Conservation (phyloP, 2,113 vertebrate species). For the Rhagologus leucostigma region DNA sequence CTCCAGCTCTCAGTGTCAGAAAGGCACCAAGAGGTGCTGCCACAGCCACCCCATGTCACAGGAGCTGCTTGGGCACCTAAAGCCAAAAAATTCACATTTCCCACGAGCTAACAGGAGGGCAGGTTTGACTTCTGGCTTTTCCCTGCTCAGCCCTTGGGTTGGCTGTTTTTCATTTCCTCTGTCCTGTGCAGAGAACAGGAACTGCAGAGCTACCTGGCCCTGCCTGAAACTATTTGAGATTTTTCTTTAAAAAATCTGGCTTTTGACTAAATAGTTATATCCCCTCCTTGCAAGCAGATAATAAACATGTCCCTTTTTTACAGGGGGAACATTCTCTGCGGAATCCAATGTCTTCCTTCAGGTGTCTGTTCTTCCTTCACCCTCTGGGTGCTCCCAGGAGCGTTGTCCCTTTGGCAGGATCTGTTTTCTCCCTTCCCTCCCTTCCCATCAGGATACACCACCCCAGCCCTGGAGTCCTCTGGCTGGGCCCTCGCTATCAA, state of each 20-base stretch:
- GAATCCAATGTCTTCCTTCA: not conserved
- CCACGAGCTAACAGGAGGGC: not conserved
- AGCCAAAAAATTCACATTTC: not conserved
- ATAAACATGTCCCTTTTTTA: not conserved
- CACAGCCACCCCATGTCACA: accelerated
- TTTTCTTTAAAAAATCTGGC: not conserved
- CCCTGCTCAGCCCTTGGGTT: too few species aligned
- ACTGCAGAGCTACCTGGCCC: not conserved
- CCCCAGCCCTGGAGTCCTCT: not conserved
- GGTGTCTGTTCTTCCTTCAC: not conserved
- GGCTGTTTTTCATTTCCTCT: not conserved
- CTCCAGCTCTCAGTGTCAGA: not conserved
- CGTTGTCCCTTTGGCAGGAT: accelerated
- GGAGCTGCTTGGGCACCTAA: not conserved
- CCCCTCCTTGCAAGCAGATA: not conserved
- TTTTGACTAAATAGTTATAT: not conserved
- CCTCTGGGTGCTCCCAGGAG: not conserved
- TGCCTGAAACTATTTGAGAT: not conserved
- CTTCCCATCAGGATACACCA: not conserved
- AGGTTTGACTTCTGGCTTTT: not conserved
- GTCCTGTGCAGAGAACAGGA: not conserved
- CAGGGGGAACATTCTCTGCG: not conserved
- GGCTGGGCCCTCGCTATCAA: accelerated
- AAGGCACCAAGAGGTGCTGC: not conserved
- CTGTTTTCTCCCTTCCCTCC: not conserved